Evolutionary conservation across 2,888 invertebrate species (phyloP).

Genomic region (Xylota sylvarum): DNA sequence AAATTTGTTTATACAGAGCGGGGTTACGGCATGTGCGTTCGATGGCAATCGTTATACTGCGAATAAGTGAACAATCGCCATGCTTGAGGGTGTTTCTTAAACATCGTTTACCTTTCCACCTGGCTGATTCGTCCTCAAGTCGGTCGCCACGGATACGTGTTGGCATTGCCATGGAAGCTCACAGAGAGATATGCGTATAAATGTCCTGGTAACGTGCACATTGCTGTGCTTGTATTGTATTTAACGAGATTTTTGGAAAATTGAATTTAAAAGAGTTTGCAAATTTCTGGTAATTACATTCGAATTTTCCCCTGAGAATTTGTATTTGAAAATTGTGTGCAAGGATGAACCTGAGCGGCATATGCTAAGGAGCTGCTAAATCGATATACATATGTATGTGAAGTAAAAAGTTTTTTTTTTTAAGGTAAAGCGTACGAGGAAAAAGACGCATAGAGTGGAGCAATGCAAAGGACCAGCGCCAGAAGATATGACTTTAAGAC

Average conservation of each 20-base stretch:
- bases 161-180: not conserved
- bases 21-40: slow-evolving; percentile 26
- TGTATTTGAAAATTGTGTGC: not conserved
- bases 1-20: not conserved
- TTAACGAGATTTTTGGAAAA: slow-evolving; percentile 17
- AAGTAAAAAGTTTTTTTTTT: not conserved
- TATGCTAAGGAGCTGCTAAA: not conserved
- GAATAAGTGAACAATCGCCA: slow-evolving; percentile 14
- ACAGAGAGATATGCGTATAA: not conserved
- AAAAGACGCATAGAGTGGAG: not conserved
- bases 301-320: not conserved
- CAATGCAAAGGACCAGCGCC: too few relatives aligned
- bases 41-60: slow-evolving; percentile 17
- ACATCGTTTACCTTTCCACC: slow-evolving; percentile 7
- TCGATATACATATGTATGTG: not conserved
- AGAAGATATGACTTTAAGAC: too few relatives aligned
- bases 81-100: not conserved
- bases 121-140: slow-evolving; percentile 3
- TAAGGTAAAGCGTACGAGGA: not conserved
- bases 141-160: slow-evolving; percentile 2
- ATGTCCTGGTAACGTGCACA: slow-evolving; percentile 1
- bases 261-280: slow-evolving; percentile 16
- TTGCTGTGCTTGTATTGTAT: not conserved
- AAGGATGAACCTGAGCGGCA: not conserved
- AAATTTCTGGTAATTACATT: slow-evolving; percentile 17